Evolutionary conservation across 2,797 vertebrate genomes (phyloP).

Genomic region (Melanotaenia maccullochi): DNA sequence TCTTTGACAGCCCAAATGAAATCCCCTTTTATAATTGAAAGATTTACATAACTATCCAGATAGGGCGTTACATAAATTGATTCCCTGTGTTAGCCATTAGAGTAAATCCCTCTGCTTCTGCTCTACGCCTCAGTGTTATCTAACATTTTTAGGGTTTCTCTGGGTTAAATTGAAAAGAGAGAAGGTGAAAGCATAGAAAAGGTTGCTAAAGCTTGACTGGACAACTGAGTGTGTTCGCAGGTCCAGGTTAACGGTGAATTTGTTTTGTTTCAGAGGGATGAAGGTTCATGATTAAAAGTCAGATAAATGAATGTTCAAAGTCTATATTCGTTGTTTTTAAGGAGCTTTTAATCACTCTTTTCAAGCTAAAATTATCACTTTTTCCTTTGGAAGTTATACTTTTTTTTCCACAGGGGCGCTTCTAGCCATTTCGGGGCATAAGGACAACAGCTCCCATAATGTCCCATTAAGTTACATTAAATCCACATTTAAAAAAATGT

Average conservation of each 20-base stretch:
- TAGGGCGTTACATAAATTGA: slow-evolving; percentile 31
- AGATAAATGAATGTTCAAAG: background rate
- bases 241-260: slow-evolving; percentile 16
- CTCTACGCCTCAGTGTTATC: slow-evolving; percentile 2
- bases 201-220: slow-evolving; percentile 28
- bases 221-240: slow-evolving; percentile 33
- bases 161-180: slow-evolving; percentile 18
- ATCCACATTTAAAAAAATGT: too few relatives aligned
- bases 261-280: background rate
- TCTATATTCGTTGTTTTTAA: background rate
- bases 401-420: background rate
- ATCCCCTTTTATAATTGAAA: slow-evolving; percentile 23
- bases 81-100: slow-evolving; percentile 24
- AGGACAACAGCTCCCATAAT: too few relatives aligned
- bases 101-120: slow-evolving; percentile 9
- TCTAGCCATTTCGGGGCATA: too few relatives aligned
- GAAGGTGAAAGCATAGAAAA: slow-evolving; percentile 15
- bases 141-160: slow-evolving; percentile 8
- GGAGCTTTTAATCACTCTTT: too few relatives aligned
- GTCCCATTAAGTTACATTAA: too few relatives aligned
- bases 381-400: background rate
- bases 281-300: background rate
- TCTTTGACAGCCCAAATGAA: slow-evolving; percentile 12
- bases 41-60: slow-evolving; percentile 54
- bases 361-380: background rate